Conservation (phyloP, 2,113 vertebrate genomes). For the Drymodes brunneopygia region DNA sequence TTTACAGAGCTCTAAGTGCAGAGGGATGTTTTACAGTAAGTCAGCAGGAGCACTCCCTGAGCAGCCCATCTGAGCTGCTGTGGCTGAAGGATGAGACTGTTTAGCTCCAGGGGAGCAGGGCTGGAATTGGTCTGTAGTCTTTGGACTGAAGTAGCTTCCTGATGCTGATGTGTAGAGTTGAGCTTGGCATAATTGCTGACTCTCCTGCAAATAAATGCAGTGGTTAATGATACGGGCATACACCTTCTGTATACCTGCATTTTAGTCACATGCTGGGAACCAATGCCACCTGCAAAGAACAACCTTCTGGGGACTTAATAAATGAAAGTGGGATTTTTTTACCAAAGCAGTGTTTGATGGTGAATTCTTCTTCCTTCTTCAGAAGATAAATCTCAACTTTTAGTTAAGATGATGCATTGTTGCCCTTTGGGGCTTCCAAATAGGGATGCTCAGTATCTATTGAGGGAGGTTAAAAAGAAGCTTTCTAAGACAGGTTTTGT, state of each 20-base stretch:
- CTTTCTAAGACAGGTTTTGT: not conserved
- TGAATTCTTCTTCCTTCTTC: not conserved
- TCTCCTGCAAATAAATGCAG: not conserved
- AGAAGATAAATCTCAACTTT: not conserved
- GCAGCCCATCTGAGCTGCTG: not conserved
- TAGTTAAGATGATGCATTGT: not conserved
- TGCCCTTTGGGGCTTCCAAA: not conserved
- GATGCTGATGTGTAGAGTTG: not conserved
- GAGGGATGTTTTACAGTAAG: not conserved
- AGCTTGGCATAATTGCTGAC: not conserved
- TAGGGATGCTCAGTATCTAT: not conserved
- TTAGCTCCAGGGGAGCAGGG: not conserved
- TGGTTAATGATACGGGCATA: accelerated
- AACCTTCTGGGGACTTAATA: not conserved
- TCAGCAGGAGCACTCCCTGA: not conserved
- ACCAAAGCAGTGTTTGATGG: not conserved
- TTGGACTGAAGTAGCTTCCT: not conserved
- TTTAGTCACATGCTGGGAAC: not conserved
- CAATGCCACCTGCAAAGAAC: not conserved
- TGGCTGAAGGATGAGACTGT: not conserved
- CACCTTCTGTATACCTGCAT: not conserved
- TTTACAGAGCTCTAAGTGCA: not conserved
- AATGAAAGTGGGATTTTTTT: not conserved
- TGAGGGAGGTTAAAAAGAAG: not conserved
- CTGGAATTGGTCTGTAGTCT: not conserved